Evolutionary conservation across 1,140 invertebrate genomes (phyloP).

Genomic region (Drosophila erecta): DNA sequence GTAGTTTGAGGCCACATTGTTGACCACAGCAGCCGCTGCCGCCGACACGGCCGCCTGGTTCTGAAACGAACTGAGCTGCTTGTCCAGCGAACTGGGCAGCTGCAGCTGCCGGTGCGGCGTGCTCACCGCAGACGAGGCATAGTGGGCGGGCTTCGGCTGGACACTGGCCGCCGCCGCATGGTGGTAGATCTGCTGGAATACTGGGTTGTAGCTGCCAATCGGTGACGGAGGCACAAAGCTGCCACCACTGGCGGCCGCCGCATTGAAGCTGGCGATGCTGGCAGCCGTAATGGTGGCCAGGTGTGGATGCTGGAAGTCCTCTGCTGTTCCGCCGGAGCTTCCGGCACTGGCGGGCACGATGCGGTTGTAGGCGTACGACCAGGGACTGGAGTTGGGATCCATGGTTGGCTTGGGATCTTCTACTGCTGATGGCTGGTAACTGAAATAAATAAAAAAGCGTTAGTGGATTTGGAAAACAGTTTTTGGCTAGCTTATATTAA

Average conservation of each 20-base stretch:
- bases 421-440: conserved; percentile 49
- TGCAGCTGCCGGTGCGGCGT: conserved; percentile 80
- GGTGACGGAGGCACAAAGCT: conserved; percentile 82
- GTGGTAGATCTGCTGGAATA: conserved; percentile 84
- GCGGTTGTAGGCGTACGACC: conserved; percentile 83
- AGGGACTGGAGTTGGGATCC: conserved; percentile 83
- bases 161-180: conserved; percentile 81
- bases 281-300: conserved; percentile 76
- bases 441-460: conserved; percentile 6
- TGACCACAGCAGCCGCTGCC: conserved; percentile 71
- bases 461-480: neutral
- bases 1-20: conserved; percentile 81
- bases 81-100: conserved; percentile 76
- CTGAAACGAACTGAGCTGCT: conserved; percentile 78
- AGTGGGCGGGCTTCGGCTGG: conserved; percentile 81
- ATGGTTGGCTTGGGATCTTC: conserved; percentile 40
- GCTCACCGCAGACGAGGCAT: conserved; percentile 77
- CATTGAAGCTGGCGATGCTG: conserved; percentile 79
- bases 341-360: conserved; percentile 76
- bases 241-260: conserved; percentile 76
- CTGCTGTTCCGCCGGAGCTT: conserved; percentile 68
- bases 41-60: conserved; percentile 80
- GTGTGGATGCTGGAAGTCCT: conserved; percentile 82
- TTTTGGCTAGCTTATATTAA: too few relatives aligned
- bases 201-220: conserved; percentile 82